Percentiles rank a stretch among this genome's conserved stretches.
phyloP scores from a whole-genome alignment of 2,888 invertebrate species.

The Merodon equestris region DNA sequence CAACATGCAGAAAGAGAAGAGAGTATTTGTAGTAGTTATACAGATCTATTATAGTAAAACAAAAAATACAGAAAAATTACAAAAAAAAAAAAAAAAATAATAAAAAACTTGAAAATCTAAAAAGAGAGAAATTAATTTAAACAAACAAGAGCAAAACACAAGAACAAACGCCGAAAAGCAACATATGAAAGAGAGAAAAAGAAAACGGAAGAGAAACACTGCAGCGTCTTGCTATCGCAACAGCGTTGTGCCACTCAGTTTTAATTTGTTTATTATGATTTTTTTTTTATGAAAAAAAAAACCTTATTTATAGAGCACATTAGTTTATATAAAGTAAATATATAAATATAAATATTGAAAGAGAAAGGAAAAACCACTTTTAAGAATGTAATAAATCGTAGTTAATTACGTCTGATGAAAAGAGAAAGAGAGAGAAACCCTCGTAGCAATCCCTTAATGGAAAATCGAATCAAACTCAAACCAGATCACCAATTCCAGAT shows the following conservation, averaged over 20 bases:
- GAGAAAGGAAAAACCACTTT: slow-evolving; percentile 56
- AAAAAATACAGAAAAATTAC: slow-evolving; percentile 63
- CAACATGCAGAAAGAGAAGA: slow-evolving; percentile 66
- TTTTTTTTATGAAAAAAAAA: slow-evolving; percentile 53
- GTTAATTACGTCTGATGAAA: slow-evolving; percentile 56
- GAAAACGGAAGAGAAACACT: slow-evolving; percentile 52
- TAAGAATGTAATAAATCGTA: slow-evolving; percentile 58
- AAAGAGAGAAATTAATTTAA: slow-evolving; percentile 68
- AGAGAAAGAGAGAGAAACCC: background rate
- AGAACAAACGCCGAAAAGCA: no score
- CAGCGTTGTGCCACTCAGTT: slow-evolving; percentile 69
- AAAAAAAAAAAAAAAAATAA: slow-evolving; percentile 59
- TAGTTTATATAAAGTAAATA: slow-evolving; percentile 69
- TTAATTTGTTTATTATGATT: slow-evolving; percentile 67
- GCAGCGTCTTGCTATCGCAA: slow-evolving; percentile 55
- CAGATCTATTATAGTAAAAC: slow-evolving; percentile 68
- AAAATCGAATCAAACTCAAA: background rate
- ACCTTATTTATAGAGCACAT: slow-evolving; percentile 71
- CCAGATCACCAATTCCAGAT: no score
- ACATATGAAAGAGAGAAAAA: slow-evolving; percentile 43
- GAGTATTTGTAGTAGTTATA: slow-evolving; percentile 70
- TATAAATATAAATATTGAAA: slow-evolving; percentile 56
- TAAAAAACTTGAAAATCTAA: slow-evolving; percentile 59
- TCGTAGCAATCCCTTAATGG: background rate
- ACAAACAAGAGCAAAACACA: slow-evolving; percentile 49